Evolutionary conservation across 2,113 vertebrate genomes (phyloP), one percentile per base, ranked within the genome.

Genomic region (Chascanopsetta lugubris): DNA sequence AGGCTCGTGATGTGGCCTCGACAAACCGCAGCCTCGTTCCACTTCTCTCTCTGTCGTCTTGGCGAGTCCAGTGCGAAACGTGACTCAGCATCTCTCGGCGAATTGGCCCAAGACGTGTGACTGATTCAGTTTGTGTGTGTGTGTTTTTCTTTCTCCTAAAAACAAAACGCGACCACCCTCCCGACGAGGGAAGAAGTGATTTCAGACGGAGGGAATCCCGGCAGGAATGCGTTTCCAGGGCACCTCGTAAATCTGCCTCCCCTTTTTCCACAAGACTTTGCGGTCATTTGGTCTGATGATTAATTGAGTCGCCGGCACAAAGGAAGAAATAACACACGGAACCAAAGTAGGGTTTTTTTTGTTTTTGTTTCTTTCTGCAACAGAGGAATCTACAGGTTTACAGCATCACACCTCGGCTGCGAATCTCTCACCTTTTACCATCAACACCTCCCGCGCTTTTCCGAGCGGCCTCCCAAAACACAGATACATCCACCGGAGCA

Each of bases 381-480:
- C 47, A 34, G 40, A 54, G 25, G 21, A 10, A 55, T 68, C 38
- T 53, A 42, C 49, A 21, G 49, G n/a, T 27, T 40, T 57, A 32
- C 45, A 24, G 63, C 0, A 68, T 89, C 79, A 47, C 85, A 85
- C 85, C 80, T 82, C 67, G 55, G 5, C 77, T 62, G 78, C 56
- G 72, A 86, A 79, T 82, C 61, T 90, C 87, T 87, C 90, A 76
- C 85, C 78, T 81, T 64, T 30, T 66, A 62, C 61, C 48, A 40
- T 18, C 20, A 18, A 26, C 87, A 53, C 63, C 56, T 53, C 18
- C 3, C 43, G 2, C 7, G 54, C 51, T 29, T 54, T 60, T 62
- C 69, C 60, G 55, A 58, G 25, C 64, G n/a, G 56, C 55, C 60
- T 71, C 68, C 61, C 48, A 38, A 60, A 68, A 73, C 53, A 27